A percentile compares a stretch with the other conserved stretches of the same genome.
Evolutionary conservation across 23 tunicate genomes (phyloP).

Genomic region (Corella eumyota): DNA sequence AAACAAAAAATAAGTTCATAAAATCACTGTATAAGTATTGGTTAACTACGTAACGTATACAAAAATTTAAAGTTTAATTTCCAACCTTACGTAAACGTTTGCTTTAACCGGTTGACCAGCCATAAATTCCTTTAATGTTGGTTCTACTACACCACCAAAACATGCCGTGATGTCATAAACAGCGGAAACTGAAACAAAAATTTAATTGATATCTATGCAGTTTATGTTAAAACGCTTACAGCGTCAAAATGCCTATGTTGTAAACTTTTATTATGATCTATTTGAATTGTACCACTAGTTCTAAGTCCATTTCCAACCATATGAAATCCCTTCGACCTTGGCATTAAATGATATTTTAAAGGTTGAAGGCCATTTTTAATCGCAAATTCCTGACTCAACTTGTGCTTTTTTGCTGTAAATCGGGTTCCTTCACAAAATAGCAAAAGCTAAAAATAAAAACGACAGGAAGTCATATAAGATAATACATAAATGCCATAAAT

Average conservation of each 20-base stretch:
- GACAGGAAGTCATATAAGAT: too few species aligned
- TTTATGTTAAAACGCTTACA: too few species aligned
- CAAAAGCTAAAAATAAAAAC: conserved; percentile 11
- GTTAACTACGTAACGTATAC: neutral
- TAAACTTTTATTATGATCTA: too few species aligned
- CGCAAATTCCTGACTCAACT: conserved; percentile 28
- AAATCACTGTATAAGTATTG: neutral
- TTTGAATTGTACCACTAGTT: conserved; percentile 22
- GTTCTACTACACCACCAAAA: conserved; percentile 6
- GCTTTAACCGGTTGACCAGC: conserved; percentile 4
- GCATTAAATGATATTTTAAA: conserved; percentile 32
- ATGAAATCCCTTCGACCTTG: conserved; percentile 38
- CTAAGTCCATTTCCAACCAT: conserved; percentile 13
- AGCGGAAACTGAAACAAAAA: conserved; percentile 21
- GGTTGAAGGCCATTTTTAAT: conserved; percentile 17
- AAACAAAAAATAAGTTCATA: neutral
- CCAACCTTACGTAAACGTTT: conserved; percentile 12
- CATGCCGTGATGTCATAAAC: conserved; percentile 29
- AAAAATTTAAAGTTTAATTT: neutral
- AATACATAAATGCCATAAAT: too few species aligned
- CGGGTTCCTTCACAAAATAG: conserved; percentile 58
- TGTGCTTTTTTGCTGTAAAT: conserved; percentile 31
- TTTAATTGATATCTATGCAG: neutral
- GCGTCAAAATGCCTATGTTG: too few species aligned
- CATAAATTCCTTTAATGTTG: conserved; percentile 11